phyloP scores from a whole-genome alignment of 2,797 vertebrate species.

The Odontamblyopus lacepedii region DNA sequence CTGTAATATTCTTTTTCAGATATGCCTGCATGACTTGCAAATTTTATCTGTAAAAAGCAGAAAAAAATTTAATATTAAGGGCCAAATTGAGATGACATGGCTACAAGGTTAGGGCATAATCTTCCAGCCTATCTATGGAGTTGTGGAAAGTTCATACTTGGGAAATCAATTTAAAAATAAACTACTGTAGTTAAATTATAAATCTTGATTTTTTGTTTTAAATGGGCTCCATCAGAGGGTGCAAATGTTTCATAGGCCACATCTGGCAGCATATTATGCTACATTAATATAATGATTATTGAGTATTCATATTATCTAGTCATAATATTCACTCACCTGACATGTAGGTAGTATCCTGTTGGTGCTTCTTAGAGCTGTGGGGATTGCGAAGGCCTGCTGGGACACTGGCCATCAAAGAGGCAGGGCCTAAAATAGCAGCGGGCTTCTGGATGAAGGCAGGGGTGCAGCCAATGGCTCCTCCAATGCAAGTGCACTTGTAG shows the following conservation, averaged over 20 bases:
- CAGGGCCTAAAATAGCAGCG: conserved; percentile 68
- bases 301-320: too few species aligned
- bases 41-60: too few species aligned
- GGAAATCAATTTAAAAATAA: too few species aligned
- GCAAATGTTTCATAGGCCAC: not conserved
- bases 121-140: not conserved
- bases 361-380: conserved; percentile 67
- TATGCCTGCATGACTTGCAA: not conserved
- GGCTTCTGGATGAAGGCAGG: conserved; percentile 83
- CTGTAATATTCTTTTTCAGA: not conserved
- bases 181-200: too few species aligned
- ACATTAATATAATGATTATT: too few species aligned
- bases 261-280: too few species aligned
- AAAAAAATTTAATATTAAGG: not conserved
- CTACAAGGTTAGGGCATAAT: not conserved
- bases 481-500: conserved; percentile 92
- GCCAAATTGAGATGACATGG: not conserved
- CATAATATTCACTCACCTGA: conserved; percentile 81
- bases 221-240: not conserved
- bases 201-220: not conserved
- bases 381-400: conserved; percentile 65
- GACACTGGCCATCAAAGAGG: conserved; percentile 58
- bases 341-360: conserved; percentile 82
- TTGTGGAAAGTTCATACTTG: not conserved
- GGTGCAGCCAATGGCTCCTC: conserved; percentile 90